Evolutionary conservation across 2,888 invertebrate genomes (phyloP).

Genomic region (Malacosoma neustria): DNA sequence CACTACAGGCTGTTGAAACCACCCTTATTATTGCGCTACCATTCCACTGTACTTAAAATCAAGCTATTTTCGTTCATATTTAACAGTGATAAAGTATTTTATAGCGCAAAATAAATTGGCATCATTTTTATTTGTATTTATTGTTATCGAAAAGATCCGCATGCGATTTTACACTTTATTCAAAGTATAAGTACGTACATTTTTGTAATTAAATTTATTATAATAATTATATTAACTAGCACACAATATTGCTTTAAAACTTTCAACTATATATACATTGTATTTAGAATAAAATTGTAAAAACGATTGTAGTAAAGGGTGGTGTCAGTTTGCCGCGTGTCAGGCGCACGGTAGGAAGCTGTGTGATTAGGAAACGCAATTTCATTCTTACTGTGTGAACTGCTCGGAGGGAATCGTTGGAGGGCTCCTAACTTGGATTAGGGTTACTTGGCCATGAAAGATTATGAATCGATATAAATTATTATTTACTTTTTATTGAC

Average conservation of each 20-base stretch:
- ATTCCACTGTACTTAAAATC: background rate
- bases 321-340: slow-evolving; percentile 44
- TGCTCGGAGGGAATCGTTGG: slow-evolving; percentile 25
- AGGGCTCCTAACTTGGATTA: slow-evolving; percentile 21
- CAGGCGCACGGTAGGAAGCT: slow-evolving; percentile 58
- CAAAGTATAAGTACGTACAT: slow-evolving; percentile 7
- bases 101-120: slow-evolving; percentile 1
- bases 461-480: background rate
- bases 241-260: background rate
- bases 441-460: slow-evolving; percentile 3
- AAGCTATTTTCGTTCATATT: slow-evolving; percentile 19
- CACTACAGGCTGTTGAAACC: slow-evolving; percentile 26
- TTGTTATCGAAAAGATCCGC: slow-evolving; percentile 8
- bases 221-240: background rate
- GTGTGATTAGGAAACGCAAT: slow-evolving; percentile 62
- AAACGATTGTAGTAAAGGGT: background rate
- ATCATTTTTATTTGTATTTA: slow-evolving; percentile 3
- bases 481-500: background rate
- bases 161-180: slow-evolving; percentile 15
- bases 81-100: slow-evolving; percentile 3
- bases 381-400: slow-evolving; percentile 47
- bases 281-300: background rate
- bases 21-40: slow-evolving; percentile 18
- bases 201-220: background rate
- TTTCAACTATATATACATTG: background rate